Conservation (phyloP, 2,797 vertebrate species). For the Pangasius sanitwongsei region DNA sequence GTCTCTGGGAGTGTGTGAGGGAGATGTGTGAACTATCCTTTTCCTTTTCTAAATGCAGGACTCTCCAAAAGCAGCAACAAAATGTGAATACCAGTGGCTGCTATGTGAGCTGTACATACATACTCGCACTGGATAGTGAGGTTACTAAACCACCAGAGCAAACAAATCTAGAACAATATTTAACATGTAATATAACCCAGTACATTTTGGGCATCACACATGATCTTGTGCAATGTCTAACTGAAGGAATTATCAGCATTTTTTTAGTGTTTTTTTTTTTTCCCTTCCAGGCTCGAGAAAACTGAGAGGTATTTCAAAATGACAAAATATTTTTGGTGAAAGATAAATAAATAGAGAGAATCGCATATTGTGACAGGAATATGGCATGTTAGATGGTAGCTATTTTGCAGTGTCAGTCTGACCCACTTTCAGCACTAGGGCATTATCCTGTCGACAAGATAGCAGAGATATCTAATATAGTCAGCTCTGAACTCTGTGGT, state of each 20-base stretch:
- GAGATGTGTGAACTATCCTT: slow-evolving; percentile 33
- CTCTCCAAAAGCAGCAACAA: slow-evolving; percentile 51
- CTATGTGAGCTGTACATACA: slow-evolving; percentile 17
- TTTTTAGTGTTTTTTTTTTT: background rate
- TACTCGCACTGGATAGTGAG: background rate
- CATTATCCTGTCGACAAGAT: slow-evolving; percentile 35
- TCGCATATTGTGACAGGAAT: slow-evolving; percentile 32
- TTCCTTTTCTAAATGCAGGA: slow-evolving; percentile 50
- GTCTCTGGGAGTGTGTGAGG: slow-evolving; percentile 13
- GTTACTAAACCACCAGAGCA: slow-evolving; percentile 24
- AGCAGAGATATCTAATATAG: slow-evolving; percentile 33
- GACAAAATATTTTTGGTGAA: slow-evolving; percentile 16
- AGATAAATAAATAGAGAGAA: slow-evolving; percentile 33
- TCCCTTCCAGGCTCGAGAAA: background rate
- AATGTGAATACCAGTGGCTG: slow-evolving; percentile 24
- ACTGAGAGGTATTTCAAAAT: slow-evolving; percentile 18
- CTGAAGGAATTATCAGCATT: slow-evolving; percentile 11
- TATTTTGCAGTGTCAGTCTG: slow-evolving; percentile 17
- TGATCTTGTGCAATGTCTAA: slow-evolving; percentile 18
- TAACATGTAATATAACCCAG: slow-evolving; percentile 17
- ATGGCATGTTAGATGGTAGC: slow-evolving; percentile 13
- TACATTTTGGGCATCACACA: slow-evolving; percentile 14
- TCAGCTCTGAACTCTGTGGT: slow-evolving; percentile 18
- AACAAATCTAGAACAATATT: slow-evolving; percentile 32
- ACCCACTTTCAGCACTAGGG: slow-evolving; percentile 20